phyloP scores from a whole-genome alignment of 2,797 vertebrate genomes.

The Manis javanica region DNA sequence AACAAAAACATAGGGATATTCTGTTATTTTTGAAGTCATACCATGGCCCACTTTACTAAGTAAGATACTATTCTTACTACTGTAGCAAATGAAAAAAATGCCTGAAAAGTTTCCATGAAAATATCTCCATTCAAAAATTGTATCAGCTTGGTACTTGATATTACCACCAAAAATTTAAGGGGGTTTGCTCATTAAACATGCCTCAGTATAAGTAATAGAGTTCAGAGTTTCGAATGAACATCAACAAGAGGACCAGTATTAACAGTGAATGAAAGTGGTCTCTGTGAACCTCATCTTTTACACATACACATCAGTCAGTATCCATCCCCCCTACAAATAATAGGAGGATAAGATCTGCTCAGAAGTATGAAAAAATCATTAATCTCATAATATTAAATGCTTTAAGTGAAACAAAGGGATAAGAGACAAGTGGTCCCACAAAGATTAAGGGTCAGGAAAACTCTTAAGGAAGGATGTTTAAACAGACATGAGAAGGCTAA shows the following conservation, averaged over 20 bases:
- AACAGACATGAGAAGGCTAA: not conserved
- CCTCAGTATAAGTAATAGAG: not conserved
- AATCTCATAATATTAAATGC: not conserved
- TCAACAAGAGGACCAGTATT: not conserved
- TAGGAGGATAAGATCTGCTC: not conserved
- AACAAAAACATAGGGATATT: not conserved
- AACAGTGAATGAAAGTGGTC: not conserved
- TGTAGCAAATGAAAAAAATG: not conserved
- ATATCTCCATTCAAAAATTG: not conserved
- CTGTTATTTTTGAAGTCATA: not conserved
- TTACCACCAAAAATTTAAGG: not conserved
- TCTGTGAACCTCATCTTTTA: not conserved
- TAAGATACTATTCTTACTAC: not conserved
- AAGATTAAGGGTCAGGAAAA: not conserved
- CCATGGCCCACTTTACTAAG: not conserved
- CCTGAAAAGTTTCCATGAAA: not conserved
- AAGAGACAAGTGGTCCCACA: not conserved
- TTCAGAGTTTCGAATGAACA: not conserved
- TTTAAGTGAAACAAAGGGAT: not conserved
- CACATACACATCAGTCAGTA: not conserved
- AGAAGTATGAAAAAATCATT: not conserved
- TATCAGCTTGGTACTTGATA: not conserved
- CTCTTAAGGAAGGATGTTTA: slow-evolving; percentile 7
- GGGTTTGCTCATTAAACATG: not conserved
- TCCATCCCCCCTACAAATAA: not conserved